Evolutionary conservation across 2,797 vertebrate species (phyloP).

Genomic region (Psittacula echo): DNA sequence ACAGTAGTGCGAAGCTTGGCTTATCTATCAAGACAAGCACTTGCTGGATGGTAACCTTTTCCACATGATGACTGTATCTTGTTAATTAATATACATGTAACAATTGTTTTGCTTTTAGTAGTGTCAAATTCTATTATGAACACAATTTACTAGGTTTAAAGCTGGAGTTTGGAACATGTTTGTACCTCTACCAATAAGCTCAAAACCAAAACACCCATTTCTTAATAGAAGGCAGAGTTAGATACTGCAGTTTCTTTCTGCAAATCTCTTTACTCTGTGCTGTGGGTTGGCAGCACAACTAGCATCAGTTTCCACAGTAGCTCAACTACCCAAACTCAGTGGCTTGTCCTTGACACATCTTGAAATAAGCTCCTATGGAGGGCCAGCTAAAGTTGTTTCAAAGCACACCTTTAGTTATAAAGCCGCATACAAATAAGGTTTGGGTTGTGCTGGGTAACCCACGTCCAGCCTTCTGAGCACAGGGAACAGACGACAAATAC

Average conservation of each 20-base stretch:
- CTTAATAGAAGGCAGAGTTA: not conserved
- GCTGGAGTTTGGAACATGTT: not conserved
- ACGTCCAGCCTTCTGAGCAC: not conserved
- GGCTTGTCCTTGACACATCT: not conserved
- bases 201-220: not conserved
- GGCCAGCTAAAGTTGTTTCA: not conserved
- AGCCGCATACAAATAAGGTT: not conserved
- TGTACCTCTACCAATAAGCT: not conserved
- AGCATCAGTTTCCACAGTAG: not conserved
- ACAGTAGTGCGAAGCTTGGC: not conserved
- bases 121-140: not conserved
- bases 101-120: not conserved
- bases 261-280: not conserved
- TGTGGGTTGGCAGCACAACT: not conserved
- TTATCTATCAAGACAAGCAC: conserved; percentile 8
- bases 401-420: not conserved
- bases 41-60: not conserved
- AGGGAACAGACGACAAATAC: not conserved
- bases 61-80: not conserved
- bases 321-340: not conserved
- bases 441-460: not conserved
- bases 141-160: not conserved
- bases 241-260: not conserved
- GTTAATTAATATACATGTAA: not conserved
- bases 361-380: not conserved